phyloP scores from a whole-genome alignment of 2,113 vertebrate species.

The Scytalopus superciliaris region DNA sequence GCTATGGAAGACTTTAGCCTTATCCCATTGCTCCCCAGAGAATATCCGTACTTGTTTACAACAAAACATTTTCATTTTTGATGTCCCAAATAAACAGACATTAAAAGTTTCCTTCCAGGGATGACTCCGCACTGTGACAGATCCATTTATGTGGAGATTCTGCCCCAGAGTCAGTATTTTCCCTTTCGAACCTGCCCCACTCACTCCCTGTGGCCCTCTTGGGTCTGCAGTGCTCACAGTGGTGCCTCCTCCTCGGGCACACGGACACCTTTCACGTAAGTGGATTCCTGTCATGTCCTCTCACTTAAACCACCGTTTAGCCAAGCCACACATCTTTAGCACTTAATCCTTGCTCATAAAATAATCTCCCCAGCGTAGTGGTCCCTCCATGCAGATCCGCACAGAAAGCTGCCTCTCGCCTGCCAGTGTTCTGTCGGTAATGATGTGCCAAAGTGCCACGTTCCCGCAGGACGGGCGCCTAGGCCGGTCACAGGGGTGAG shows the following conservation, averaged over 20 bases:
- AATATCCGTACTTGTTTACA: neutral
- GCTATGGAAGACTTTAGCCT: neutral
- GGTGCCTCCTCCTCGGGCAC: neutral
- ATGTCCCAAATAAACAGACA: neutral
- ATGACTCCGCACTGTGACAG: neutral
- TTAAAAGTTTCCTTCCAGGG: neutral
- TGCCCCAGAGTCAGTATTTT: neutral
- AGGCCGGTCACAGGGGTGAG: neutral
- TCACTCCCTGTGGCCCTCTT: fast-evolving
- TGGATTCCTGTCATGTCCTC: conserved; percentile 11
- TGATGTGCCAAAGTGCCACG: neutral
- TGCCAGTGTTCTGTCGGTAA: neutral
- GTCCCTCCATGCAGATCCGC: neutral
- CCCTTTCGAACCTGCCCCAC: neutral
- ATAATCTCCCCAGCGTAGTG: neutral
- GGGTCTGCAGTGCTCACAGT: neutral
- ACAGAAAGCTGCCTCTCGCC: neutral
- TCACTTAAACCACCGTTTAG: neutral
- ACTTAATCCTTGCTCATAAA: conserved; percentile 40
- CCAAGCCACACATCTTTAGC: conserved; percentile 40
- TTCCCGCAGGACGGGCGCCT: neutral
- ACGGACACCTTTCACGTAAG: neutral
- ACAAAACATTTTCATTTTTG: neutral
- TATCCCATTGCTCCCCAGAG: neutral
- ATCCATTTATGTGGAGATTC: neutral